Evolutionary conservation across 2,888 invertebrate species (phyloP).

Genomic region (Dynastes grantii): DNA sequence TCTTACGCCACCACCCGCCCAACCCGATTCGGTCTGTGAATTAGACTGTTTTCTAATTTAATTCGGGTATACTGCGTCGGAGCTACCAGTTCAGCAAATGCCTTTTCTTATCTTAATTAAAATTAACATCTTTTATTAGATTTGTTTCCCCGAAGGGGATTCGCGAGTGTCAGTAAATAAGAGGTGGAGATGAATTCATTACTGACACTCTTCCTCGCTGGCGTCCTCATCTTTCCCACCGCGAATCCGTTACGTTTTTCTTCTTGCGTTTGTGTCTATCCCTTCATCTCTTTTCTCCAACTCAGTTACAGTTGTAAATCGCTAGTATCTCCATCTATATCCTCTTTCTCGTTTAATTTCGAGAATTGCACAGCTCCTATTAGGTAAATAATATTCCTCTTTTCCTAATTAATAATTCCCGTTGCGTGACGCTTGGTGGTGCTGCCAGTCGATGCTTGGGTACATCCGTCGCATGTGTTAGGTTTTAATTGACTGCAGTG

Average conservation of each 20-base stretch:
- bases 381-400: conserved; percentile 34
- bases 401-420: conserved; percentile 36
- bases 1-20: conserved; percentile 52
- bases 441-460: neutral
- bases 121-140: conserved; percentile 57
- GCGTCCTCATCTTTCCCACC: neutral
- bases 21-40: conserved; percentile 57
- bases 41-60: conserved; percentile 59
- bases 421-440: neutral
- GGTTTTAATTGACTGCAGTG: conserved; percentile 22
- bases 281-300: neutral
- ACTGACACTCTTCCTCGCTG: neutral
- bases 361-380: conserved; percentile 6
- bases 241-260: too few relatives aligned
- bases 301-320: neutral
- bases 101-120: conserved; percentile 60
- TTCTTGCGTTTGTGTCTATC: neutral
- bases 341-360: conserved; percentile 8
- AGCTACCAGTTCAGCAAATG: conserved; percentile 48
- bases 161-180: conserved; percentile 45
- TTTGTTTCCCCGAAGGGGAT: conserved; percentile 45
- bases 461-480: conserved; percentile 30
- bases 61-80: conserved; percentile 54
- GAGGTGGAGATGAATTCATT: conserved; percentile 43
- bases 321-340: neutral